Conservation (phyloP, 2,888 invertebrate genomes). For the Drosophila leonis region DNA sequence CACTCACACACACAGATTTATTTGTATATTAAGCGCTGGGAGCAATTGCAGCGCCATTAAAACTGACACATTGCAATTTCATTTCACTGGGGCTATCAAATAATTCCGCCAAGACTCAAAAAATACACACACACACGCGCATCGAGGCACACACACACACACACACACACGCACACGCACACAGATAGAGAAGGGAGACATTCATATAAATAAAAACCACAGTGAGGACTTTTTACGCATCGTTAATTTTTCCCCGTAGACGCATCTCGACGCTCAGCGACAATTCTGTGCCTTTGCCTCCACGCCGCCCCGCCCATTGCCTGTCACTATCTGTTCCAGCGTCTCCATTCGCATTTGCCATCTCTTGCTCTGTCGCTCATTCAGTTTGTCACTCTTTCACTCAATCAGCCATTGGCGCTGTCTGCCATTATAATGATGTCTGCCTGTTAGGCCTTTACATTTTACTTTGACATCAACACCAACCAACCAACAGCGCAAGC, state of each 20-base stretch:
- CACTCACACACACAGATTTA: constrained; percentile 10
- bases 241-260: constrained; percentile 79
- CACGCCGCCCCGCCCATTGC: not conserved
- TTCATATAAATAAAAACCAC: constrained; percentile 51
- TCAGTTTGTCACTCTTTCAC: constrained; percentile 69
- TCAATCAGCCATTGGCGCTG: constrained; percentile 71
- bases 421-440: constrained; percentile 75
- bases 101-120: constrained; percentile 52
- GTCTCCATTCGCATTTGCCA: not conserved
- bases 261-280: constrained; percentile 46
- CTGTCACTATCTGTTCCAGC: not conserved
- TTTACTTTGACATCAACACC: constrained; percentile 74
- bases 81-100: constrained; percentile 63
- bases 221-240: constrained; percentile 76
- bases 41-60: constrained; percentile 77
- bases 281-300: constrained; percentile 34
- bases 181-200: constrained; percentile 3
- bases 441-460: constrained; percentile 69
- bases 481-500: constrained; percentile 40
- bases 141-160: constrained; percentile 7
- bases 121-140: constrained; percentile 13
- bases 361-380: constrained; percentile 25
- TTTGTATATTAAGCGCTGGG: constrained; percentile 59
- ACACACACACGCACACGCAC: constrained; percentile 1
- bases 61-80: constrained; percentile 78